phyloP scores from a whole-genome alignment of 2,797 vertebrate genomes.

The Moxostoma hubbsi region DNA sequence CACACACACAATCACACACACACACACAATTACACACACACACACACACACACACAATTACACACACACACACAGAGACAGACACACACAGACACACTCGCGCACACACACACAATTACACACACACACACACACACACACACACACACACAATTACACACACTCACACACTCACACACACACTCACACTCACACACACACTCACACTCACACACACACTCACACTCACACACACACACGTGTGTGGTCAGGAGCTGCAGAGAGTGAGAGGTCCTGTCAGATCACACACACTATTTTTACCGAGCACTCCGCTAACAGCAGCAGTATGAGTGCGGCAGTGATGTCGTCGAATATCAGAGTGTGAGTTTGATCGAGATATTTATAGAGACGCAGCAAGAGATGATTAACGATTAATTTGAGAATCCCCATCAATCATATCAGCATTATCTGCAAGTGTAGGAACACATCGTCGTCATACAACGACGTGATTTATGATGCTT shows the following conservation, averaged over 20 bases:
- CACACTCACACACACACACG: conserved; percentile 22
- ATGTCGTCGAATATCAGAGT: conserved; percentile 53
- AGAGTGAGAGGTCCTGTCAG: conserved; percentile 27
- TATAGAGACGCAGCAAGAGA: conserved; percentile 23
- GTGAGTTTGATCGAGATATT: conserved; percentile 47
- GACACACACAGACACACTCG: too few species aligned
- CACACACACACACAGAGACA: too few species aligned
- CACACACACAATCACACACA: too few species aligned
- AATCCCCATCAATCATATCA: conserved; percentile 42
- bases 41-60: too few species aligned
- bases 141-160: too few species aligned
- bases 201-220: neutral
- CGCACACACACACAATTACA: too few species aligned
- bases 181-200: too few species aligned
- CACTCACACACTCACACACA: too few species aligned
- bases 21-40: too few species aligned
- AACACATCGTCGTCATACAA: conserved; percentile 16
- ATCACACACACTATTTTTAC: conserved; percentile 55
- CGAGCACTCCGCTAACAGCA: conserved; percentile 18
- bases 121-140: too few species aligned
- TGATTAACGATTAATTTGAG: conserved; percentile 21
- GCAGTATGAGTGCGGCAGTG: conserved; percentile 23
- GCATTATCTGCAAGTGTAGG: conserved; percentile 9
- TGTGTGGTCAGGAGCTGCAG: conserved; percentile 10
- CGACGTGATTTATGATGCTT: conserved; percentile 32